A percentile compares a stretch with the other conserved stretches of the same genome.
These are phyloP conservation scores for Stictonetta naevosa DNA, from an alignment of 2,113 vertebrate species.

Conservation along the genomic window DNA sequence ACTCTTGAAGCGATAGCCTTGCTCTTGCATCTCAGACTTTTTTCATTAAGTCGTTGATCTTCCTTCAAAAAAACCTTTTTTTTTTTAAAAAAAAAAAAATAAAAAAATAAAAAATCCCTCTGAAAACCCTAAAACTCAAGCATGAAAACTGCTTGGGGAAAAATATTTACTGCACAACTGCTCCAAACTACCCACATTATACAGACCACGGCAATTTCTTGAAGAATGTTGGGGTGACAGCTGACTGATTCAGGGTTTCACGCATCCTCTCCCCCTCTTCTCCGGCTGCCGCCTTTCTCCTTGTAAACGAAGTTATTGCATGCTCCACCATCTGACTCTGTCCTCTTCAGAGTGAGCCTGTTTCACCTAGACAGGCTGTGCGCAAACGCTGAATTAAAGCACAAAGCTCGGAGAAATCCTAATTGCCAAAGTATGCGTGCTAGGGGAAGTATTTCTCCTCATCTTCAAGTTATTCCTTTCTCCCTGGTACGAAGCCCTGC, in stretches of 20 bases:
- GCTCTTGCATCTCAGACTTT: conserved; percentile 74
- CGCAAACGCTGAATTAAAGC: not conserved
- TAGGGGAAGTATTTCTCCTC: not conserved
- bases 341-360: not conserved
- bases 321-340: not conserved
- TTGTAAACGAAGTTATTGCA: not conserved
- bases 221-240: conserved; percentile 52
- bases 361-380: not conserved
- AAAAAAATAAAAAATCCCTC: conserved; percentile 23
- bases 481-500: not conserved
- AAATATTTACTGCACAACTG: conserved; percentile 68
- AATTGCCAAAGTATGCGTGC: not conserved
- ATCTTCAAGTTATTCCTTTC: not conserved
- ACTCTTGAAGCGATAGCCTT: conserved; percentile 54
- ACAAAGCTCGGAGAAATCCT: not conserved
- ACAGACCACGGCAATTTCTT: conserved; percentile 50
- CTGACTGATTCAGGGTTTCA: not conserved
- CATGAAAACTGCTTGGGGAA: conserved; percentile 66
- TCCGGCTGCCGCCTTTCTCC: conserved; percentile 21
- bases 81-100: not conserved
- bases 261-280: conserved; percentile 3
- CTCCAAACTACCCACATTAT: conserved; percentile 66
- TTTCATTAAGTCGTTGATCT: conserved; percentile 76
- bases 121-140: conserved; percentile 35
- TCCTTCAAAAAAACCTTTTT: conserved; percentile 44